Conservation (phyloP, 2,888 invertebrate species). For the Rhamphomyia laevipes region DNA sequence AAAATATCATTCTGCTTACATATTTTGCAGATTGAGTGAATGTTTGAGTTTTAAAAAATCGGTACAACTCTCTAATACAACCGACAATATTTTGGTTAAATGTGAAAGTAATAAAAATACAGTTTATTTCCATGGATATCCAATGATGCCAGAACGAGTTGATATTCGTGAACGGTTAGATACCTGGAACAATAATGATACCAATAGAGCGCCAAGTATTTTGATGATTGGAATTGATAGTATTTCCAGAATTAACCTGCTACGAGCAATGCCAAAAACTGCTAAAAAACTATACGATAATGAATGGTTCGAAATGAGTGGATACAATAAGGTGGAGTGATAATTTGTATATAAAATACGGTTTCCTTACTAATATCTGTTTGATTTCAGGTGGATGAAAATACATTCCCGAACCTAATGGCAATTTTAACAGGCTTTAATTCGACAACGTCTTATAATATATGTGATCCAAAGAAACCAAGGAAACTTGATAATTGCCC, state of each 20-base stretch:
- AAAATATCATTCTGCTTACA: not conserved
- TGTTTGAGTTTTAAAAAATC: slow-evolving; percentile 40
- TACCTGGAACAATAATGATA: slow-evolving; percentile 20
- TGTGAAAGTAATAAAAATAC: slow-evolving; percentile 34
- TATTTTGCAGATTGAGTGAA: slow-evolving; percentile 19
- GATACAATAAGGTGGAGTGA: slow-evolving; percentile 53
- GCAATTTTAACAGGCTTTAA: slow-evolving; percentile 63
- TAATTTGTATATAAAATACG: too few species aligned
- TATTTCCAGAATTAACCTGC: slow-evolving; percentile 66
- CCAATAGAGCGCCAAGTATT: slow-evolving; percentile 45
- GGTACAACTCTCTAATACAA: slow-evolving; percentile 28
- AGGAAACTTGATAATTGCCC: slow-evolving; percentile 60
- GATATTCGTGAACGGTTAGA: slow-evolving; percentile 39
- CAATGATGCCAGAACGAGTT: slow-evolving; percentile 41
- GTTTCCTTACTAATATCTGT: not conserved
- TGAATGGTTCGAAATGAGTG: slow-evolving; percentile 59
- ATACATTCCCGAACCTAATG: slow-evolving; percentile 83
- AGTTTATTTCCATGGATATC: slow-evolving; percentile 40
- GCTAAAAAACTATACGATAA: slow-evolving; percentile 51
- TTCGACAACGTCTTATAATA: slow-evolving; percentile 36
- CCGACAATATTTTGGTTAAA: slow-evolving; percentile 41
- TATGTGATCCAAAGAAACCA: slow-evolving; percentile 32
- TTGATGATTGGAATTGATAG: slow-evolving; percentile 76
- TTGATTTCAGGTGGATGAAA: slow-evolving; percentile 59
- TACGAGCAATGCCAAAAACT: slow-evolving; percentile 64